These are phyloP conservation scores for Notolepis coatsorum DNA, from an alignment of 2,797 vertebrate genomes.

Conservation along the genomic window DNA sequence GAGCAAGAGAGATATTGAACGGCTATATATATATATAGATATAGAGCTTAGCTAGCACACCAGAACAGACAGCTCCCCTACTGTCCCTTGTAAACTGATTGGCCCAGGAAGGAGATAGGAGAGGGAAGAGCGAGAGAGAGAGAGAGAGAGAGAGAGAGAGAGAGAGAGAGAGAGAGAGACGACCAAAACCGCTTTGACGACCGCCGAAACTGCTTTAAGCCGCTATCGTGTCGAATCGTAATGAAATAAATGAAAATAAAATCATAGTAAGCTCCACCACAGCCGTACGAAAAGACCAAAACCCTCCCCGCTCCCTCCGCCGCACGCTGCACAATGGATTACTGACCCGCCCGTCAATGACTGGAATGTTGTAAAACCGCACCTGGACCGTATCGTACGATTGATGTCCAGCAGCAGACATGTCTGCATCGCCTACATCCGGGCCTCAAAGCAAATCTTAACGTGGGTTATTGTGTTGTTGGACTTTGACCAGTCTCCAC, in stretches of 20 bases:
- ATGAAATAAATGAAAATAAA: too few species aligned
- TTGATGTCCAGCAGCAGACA: slow-evolving; percentile 26
- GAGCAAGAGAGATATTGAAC: slow-evolving; percentile 48
- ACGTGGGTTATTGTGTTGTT: slow-evolving; percentile 57
- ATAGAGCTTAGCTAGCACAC: slow-evolving; percentile 43
- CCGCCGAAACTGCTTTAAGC: slow-evolving; percentile 42
- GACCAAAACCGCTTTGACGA: slow-evolving; percentile 47
- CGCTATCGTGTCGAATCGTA: slow-evolving; percentile 49
- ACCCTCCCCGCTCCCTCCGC: slow-evolving; percentile 44
- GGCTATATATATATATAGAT: slow-evolving; percentile 51
- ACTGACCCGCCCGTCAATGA: slow-evolving; percentile 56
- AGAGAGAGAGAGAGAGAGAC: slow-evolving; percentile 28
- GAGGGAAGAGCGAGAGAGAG: not conserved
- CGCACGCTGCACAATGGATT: slow-evolving; percentile 50
- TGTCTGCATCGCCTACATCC: slow-evolving; percentile 42
- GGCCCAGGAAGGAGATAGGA: not conserved
- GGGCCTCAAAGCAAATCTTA: slow-evolving; percentile 23
- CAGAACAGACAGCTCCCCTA: slow-evolving; percentile 18
- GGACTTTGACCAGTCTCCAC: slow-evolving; percentile 17
- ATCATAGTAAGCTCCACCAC: slow-evolving; percentile 49
- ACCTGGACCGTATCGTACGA: slow-evolving; percentile 22
- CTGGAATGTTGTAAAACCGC: not conserved
- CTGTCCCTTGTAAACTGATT: slow-evolving; percentile 50
- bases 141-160: not conserved
- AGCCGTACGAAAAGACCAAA: too few species aligned